Evolutionary conservation across 2,113 vertebrate genomes (phyloP).

Genomic region (Marcusenius ussheri): DNA sequence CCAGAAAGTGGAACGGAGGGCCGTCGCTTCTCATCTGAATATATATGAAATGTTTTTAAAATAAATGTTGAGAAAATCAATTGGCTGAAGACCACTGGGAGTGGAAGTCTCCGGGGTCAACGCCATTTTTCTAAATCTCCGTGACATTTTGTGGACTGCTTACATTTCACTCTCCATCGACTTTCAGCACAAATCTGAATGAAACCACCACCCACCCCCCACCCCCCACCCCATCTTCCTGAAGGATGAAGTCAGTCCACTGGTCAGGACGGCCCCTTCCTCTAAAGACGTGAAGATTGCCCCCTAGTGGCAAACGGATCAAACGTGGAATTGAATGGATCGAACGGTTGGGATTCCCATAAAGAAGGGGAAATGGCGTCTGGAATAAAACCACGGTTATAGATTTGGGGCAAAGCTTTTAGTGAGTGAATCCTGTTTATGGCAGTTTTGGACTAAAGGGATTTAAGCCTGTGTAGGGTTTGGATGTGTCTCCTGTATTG

Average conservation of each 20-base stretch:
- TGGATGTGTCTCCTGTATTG: background rate
- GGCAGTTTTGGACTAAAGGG: background rate
- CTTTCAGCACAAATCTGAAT: background rate
- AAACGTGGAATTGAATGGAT: background rate
- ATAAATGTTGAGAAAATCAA: background rate
- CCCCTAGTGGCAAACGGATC: background rate
- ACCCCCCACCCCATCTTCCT: background rate
- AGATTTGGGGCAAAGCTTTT: background rate
- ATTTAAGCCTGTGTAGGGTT: background rate
- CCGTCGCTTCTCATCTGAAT: background rate
- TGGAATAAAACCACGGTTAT: background rate
- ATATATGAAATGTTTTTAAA: slow-evolving; percentile 5
- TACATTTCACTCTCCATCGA: slow-evolving; percentile 1
- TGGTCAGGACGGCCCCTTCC: background rate
- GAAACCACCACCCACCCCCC: background rate
- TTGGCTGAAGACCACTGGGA: background rate
- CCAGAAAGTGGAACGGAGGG: background rate
- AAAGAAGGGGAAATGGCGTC: background rate
- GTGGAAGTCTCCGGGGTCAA: background rate
- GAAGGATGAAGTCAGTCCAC: background rate
- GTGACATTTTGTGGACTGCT: background rate
- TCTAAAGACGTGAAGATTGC: background rate
- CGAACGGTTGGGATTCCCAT: background rate
- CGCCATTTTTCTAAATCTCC: background rate
- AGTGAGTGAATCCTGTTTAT: background rate